These are phyloP conservation scores for Caenorhabditis angaria DNA, from an alignment of 2,888 invertebrate species.

Conservation along the genomic window DNA sequence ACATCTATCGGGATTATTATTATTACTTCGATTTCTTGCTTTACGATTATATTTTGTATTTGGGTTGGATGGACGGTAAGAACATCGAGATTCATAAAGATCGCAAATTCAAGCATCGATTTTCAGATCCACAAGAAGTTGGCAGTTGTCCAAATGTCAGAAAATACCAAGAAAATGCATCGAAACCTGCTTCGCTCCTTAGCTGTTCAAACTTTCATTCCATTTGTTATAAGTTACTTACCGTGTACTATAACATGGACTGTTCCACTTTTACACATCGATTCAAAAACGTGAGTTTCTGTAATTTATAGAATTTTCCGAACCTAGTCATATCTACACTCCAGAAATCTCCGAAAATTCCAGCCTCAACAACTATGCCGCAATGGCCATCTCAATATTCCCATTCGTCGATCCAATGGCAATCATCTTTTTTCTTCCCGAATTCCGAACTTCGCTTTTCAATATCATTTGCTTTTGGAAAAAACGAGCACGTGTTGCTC, in stretches of 20 bases:
- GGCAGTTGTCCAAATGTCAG: slow-evolving; percentile 28
- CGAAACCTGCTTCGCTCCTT: slow-evolving; percentile 28
- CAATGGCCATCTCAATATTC: slow-evolving; percentile 29
- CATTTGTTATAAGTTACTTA: slow-evolving; percentile 32
- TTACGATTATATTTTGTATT: slow-evolving; percentile 29
- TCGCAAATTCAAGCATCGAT: background rate
- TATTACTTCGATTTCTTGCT: slow-evolving; percentile 33
- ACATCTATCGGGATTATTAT: slow-evolving; percentile 28
- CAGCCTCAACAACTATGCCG: slow-evolving; percentile 34
- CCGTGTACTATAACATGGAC: slow-evolving; percentile 38
- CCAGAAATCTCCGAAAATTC: background rate
- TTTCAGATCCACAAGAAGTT: slow-evolving; percentile 34
- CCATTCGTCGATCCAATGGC: slow-evolving; percentile 33
- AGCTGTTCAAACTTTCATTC: slow-evolving; percentile 36
- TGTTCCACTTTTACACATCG: slow-evolving; percentile 31
- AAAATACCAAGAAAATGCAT: slow-evolving; percentile 34
- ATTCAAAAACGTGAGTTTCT: slow-evolving; percentile 21
- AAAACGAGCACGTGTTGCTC: too few relatives aligned
- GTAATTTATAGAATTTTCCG: too few relatives aligned
- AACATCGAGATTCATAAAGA: too few relatives aligned
- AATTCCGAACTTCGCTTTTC: slow-evolving; percentile 26
- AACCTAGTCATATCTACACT: too few relatives aligned
- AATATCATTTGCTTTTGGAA: too few relatives aligned
- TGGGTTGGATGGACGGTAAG: slow-evolving; percentile 33
- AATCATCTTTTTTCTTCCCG: slow-evolving; percentile 24